These are phyloP conservation scores for Octopus sinensis DNA, from an alignment of 1,140 invertebrate species.

Conservation along the genomic window DNA sequence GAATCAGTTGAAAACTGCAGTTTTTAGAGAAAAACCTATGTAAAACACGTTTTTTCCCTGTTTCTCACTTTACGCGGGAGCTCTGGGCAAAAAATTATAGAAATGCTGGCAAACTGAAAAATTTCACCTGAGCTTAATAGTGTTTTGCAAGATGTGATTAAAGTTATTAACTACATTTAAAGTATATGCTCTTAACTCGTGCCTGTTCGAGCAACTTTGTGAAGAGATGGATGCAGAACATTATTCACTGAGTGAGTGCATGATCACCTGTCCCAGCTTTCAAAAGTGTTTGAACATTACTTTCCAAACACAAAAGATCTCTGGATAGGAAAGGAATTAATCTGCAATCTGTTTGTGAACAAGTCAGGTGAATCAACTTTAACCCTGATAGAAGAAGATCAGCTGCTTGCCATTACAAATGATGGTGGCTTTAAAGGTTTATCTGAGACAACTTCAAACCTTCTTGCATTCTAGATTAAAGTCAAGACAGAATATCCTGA, in stretches of 20 bases:
- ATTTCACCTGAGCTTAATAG: constrained; percentile 29
- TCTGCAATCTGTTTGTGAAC: background rate
- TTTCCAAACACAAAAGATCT: constrained; percentile 36
- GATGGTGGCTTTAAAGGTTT: too few species aligned
- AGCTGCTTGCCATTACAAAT: too few species aligned
- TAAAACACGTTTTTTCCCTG: too few species aligned
- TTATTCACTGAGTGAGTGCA: constrained; percentile 30
- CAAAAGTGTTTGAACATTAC: constrained; percentile 32
- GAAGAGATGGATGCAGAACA: constrained; percentile 4
- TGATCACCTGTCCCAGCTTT: constrained; percentile 23
- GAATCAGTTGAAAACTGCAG: too few species aligned
- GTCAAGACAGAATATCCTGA: too few species aligned
- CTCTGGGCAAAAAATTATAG: too few species aligned
- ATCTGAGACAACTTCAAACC: too few species aligned
- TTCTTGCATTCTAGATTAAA: too few species aligned
- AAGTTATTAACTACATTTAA: constrained; percentile 11
- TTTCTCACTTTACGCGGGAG: too few species aligned
- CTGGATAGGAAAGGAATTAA: constrained; percentile 28
- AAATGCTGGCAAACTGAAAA: background rate
- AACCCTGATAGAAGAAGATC: too few species aligned
- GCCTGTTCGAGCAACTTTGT: background rate
- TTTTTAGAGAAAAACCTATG: too few species aligned
- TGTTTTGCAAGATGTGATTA: background rate
- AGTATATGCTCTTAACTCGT: background rate
- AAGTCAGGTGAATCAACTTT: background rate